phyloP scores from a whole-genome alignment of 1,140 invertebrate species.

The Bombus sibiricus region DNA sequence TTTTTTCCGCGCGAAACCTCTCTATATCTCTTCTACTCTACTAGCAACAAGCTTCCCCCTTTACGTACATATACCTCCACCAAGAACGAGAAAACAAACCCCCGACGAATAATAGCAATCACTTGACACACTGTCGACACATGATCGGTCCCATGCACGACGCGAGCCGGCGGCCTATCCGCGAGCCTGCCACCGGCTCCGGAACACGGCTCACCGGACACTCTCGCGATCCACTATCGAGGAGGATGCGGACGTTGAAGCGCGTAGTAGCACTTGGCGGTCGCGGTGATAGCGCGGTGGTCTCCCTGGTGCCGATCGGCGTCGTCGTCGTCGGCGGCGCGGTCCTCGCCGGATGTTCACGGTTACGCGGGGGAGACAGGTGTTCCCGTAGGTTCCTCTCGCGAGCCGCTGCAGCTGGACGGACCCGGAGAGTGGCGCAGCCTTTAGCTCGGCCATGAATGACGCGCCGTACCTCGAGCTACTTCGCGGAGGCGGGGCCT shows the following conservation, averaged over 20 bases:
- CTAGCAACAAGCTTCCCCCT: neutral
- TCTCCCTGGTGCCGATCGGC: conserved; percentile 27
- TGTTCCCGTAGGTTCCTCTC: conserved; percentile 64
- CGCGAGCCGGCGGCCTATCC: conserved; percentile 48
- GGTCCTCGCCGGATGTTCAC: conserved; percentile 53
- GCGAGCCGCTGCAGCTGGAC: conserved; percentile 73
- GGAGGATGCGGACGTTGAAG: neutral
- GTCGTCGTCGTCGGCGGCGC: conserved; percentile 36
- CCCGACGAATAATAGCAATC: neutral
- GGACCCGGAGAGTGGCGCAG: conserved; percentile 76
- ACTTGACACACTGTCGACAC: conserved; percentile 38
- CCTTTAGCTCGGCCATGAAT: conserved; percentile 82
- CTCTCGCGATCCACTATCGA: conserved; percentile 29
- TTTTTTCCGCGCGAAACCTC: no score
- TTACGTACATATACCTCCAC: neutral
- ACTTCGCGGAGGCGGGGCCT: conserved; percentile 79
- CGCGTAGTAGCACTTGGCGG: conserved; percentile 6
- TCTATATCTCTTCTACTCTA: neutral
- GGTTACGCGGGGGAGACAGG: conserved; percentile 69
- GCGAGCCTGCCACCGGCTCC: conserved; percentile 42
- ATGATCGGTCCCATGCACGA: conserved; percentile 30
- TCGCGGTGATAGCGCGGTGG: conserved; percentile 31
- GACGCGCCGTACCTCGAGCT: conserved; percentile 75
- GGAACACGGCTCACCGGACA: conserved; percentile 43
- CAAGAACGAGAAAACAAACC: neutral